Base-by-base conservation (phyloP, 2,888 invertebrate species). In the Mythimna vitellina region DNA sequence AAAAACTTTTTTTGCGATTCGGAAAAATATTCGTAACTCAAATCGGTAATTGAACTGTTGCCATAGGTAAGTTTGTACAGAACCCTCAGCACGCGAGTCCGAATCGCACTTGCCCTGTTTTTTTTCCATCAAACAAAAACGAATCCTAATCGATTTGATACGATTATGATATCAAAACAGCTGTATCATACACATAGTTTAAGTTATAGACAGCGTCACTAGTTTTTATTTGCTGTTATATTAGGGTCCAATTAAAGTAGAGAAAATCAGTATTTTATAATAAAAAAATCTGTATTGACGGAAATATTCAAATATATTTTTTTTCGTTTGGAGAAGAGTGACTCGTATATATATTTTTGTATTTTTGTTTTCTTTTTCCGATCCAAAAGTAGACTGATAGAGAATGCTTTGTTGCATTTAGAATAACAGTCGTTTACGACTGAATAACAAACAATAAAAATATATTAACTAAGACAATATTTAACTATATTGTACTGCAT, bases 81-180 rank as follows among this genome's bases (percentile, higher is more conserved):
- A n/a, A n/a, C n/a, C n/a, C n/a, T n/a, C n/a, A n/a, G n/a, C n/a
- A n/a, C n/a, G n/a, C n/a, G n/a, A n/a, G n/a, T n/a, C n/a, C n/a
- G n/a, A n/a, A n/a, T n/a, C n/a, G n/a, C n/a, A n/a, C n/a, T n/a
- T n/a, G n/a, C n/a, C n/a, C n/a, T n/a, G n/a, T n/a, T 29, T 29
- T n/a, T 20, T 63, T 71, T 73, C 38, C 73, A 84, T 78, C 42
- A 63, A 71, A 70, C 8, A 4, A 65, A 80, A n/a, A 51, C 49
- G 49, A 9, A n/a, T 8, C 8, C 3, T 1, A 51, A 70, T 69
- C 65, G 53, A 84, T 80, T 70, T 20, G 62, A 56, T 49, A 42
- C 46, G 65, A 64, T 46, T 69, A 54, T 25, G 25, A 22, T 64
- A 71, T 63, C 53, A 67, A 62, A 62, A 56, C 51, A 8, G 20